Base-by-base conservation (phyloP, 2,888 invertebrate genomes). In the Gymnoscelis rufifasciata region DNA sequence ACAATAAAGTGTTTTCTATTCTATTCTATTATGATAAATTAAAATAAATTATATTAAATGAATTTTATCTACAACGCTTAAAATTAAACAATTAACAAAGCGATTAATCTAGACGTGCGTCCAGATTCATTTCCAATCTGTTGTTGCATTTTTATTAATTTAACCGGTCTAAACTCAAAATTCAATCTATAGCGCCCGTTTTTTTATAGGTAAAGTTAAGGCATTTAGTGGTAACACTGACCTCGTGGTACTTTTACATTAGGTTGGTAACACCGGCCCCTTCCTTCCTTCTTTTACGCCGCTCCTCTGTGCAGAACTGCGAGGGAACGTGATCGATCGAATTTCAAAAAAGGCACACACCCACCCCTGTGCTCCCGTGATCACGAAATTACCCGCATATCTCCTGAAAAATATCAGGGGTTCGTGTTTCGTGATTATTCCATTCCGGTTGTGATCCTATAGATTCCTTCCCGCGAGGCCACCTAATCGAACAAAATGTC, bases 271-370 rank as follows among this genome's bases (percentile, higher is more conserved):
- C 74, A 73, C 67, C 66, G 78, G 78, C 74, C 83, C 83, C 82
- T 86, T 84, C 84, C 82, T 83, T 80, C 86, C 82, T 88, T 82
- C 86, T 86, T 86, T 87, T 86, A 74, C 87, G 86, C 82, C 84
- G 87, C 78, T 78, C 83, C 83, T 68, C 80, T 62, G 73, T 71
- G 72, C 83, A 87, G 86, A 87, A 76, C 78, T 75, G 80, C 73
- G 83, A 82, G 70, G 78, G 83, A 86, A 84, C 86, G 87, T 87
- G 87, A 88, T 88, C 87, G 87, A 87, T 88, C 87, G 84, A 88
- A 87, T 83, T 88, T 87, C 84, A 76, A 87, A 87, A 84, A 87
- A 84, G 83, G 81, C 87, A 84, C 86, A 81, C 87, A 78, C 83
- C 87, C 83, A 79, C 74, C 84, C 83, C 78, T 79, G 87, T 84